Percentiles rank a stretch among this genome's conserved stretches.
phyloP scores from a whole-genome alignment of 2,113 vertebrate genomes.

The Pygoscelis antarcticus region DNA sequence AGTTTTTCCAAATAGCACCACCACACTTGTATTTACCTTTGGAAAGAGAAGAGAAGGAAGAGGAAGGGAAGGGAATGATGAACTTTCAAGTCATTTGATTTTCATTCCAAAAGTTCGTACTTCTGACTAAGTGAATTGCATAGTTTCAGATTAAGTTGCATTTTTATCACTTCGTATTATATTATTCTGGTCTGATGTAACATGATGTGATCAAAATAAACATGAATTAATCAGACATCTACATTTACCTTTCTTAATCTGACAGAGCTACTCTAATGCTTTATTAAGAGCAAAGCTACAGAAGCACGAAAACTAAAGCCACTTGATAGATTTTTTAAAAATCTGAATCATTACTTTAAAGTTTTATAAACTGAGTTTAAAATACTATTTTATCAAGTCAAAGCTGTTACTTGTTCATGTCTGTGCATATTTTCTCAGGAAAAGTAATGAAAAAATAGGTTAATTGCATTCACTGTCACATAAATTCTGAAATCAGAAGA shows the following conservation, averaged over 20 bases:
- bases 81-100: background rate
- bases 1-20: background rate
- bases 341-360: background rate
- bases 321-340: background rate
- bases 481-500: slow-evolving; percentile 10
- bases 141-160: background rate
- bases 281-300: background rate
- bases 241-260: background rate
- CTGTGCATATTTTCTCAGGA: background rate
- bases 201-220: slow-evolving; percentile 2
- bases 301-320: background rate
- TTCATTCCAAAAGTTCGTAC: background rate
- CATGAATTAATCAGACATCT: background rate
- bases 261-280: background rate
- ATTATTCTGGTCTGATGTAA: background rate
- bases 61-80: background rate
- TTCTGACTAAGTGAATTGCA: background rate
- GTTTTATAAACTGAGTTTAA: background rate
- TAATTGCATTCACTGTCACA: slow-evolving; percentile 20
- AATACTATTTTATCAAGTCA: background rate
- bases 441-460: background rate
- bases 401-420: background rate
- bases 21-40: background rate
- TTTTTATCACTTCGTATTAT: background rate
- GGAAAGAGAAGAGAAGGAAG: background rate